Conservation (phyloP, 2,888 invertebrate species). For the Brachypterus glaber region DNA sequence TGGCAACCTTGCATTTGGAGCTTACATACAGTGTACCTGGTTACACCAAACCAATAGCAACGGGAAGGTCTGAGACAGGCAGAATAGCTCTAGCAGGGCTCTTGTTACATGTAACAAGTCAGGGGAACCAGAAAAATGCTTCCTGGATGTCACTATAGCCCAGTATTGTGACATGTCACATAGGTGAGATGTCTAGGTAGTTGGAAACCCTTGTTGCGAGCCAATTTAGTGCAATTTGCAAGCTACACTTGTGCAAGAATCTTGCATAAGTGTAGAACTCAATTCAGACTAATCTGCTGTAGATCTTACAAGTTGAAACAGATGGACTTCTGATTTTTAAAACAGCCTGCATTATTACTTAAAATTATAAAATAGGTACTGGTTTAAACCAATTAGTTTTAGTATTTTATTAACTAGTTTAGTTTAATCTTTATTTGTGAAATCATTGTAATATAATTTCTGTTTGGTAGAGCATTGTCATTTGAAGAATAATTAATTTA, state of each 20-base stretch:
- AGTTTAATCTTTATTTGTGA: too few relatives aligned
- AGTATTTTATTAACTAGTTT: too few relatives aligned
- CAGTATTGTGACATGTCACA: conserved; percentile 44
- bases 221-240: conserved; percentile 69
- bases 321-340: too few relatives aligned
- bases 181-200: conserved; percentile 40
- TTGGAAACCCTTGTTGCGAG: conserved; percentile 66
- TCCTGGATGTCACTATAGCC: conserved; percentile 40
- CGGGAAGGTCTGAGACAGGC: conserved; percentile 79
- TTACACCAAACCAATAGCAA: conserved; percentile 47
- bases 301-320: too few relatives aligned
- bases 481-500: too few relatives aligned
- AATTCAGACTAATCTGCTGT: conserved; percentile 79
- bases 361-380: too few relatives aligned
- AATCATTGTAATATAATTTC: too few relatives aligned
- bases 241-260: conserved; percentile 45
- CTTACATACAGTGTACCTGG: conserved; percentile 52
- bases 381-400: too few relatives aligned
- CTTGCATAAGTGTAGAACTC: too few relatives aligned
- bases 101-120: conserved; percentile 54
- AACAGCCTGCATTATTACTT: too few relatives aligned
- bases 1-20: conserved; percentile 70
- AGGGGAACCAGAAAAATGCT: conserved; percentile 67
- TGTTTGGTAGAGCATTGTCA: too few relatives aligned
- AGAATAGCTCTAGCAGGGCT: conserved; percentile 62